Base-by-base conservation (phyloP, 2,113 vertebrate species). In the Spheniscus mendiculus region DNA sequence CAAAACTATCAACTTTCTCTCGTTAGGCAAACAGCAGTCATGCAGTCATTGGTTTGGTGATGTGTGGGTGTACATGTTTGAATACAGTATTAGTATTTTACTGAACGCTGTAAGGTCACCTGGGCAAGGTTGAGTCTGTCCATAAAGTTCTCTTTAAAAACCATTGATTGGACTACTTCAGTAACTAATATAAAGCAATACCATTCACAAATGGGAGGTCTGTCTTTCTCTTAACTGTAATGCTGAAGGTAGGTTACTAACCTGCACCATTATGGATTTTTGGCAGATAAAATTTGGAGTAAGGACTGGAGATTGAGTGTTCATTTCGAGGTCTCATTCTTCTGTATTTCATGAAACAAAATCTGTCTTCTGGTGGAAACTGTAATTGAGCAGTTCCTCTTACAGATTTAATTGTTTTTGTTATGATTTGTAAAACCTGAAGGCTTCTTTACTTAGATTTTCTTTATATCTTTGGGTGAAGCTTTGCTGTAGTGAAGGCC, bases 141-240 rank as follows among this genome's bases (percentile, higher is more conserved):
- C 34, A 2, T 38, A 16, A 73, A 73, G 18, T 62, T 89, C 42
- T 61, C 17, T 53, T 34, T 27, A 45, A n/a, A 66, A 78, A 16
- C 2, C 18, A 25, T 47, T 0, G 3, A 0, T 4, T 44, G 17
- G 34, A 45, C 40, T 78, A 7, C 14, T 47, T 50, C 38, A 73
- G 20, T 50, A 34, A 40, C 12, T n/a, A 9, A 2, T 50, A 15
- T 4, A 7, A 70, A 44, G 26, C 52, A n/a, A 32, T 19, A 6
- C 27, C 38, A 20, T 36, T 63, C 42, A 36, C 14, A 63, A 38
- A 6, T 2, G 45, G 26, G 65, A 61, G 38, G 12, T 79, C 72
- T 65, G 42, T 44, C 40, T 63, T 80, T 42, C 32, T 83, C 17
- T 21, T 19, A 32, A 17, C 52, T 59, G 52, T 26, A 40, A 4